Evolutionary conservation across 2,888 invertebrate genomes (phyloP), one percentile per base, ranked within the genome.

Genomic region (Lepidochrysops patricia): DNA sequence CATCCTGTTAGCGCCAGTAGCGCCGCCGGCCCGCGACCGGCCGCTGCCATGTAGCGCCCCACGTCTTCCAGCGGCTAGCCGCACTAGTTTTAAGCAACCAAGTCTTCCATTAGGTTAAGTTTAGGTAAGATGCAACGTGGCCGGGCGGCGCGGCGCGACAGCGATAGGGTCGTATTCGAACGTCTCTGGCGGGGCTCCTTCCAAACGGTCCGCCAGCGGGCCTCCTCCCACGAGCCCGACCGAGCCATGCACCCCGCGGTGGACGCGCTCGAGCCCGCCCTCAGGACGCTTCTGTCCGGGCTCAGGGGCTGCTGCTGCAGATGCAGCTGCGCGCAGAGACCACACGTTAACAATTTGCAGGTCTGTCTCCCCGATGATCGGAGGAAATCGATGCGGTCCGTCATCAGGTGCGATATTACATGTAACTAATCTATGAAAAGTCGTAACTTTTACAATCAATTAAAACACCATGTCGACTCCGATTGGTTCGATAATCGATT

Each of bases 101-200:
- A 89, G 90, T 90, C 90, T 90, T 90, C 90, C 90, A 90, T 71
- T 85, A 84, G 81, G 61, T 70, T 57, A 57, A 52, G 61, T 61
- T 74, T 71, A 68, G 34, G 63, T 82, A 86, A 80, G 77, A 87
- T 87, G 88, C 82, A 84, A 73, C 79, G 85, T 74, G 85, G 84
- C 67, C 84, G 84, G 77, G 89, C 78, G 73, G 72, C 83, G 84
- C 84, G 83, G 69, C 83, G 85, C 81, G 80, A 82, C 65, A 91
- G 92, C 70, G 91, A 93, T 69, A 89, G 93, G 63, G 87, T 92
- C 35, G 91, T 94, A 60, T 94, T 94, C 77, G 94, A 94, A 71
- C 87, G 93, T 19, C 84, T 94, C 58, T 94, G 94, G 94, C 90
- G 93, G 49, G 94, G 94, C 60, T 91, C 92, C 49, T 92, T 92